Percentiles rank a stretch among this genome's conserved stretches.
Evolutionary conservation across 1,140 invertebrate species (phyloP).

Genomic region (Himalopsyche phryganea): DNA sequence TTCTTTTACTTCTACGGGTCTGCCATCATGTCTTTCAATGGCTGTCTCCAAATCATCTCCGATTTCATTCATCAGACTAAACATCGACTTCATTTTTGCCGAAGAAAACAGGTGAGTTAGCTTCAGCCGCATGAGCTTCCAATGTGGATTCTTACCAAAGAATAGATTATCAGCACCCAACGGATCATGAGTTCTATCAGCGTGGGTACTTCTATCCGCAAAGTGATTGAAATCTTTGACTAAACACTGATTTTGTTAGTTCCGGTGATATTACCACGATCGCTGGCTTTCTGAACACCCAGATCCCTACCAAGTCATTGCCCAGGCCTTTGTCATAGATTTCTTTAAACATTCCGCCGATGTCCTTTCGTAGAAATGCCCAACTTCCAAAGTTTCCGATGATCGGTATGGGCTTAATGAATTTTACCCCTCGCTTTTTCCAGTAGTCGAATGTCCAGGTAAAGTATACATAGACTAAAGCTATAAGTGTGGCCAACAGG

Average conservation of each 20-base stretch:
- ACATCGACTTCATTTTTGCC: conserved; percentile 51
- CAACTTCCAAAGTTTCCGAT: conserved; percentile 32
- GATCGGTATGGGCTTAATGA: conserved; percentile 22
- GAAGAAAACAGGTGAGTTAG: conserved; percentile 54
- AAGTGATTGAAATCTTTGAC: conserved; percentile 53
- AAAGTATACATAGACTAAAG: conserved; percentile 31
- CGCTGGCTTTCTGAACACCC: conserved; percentile 49
- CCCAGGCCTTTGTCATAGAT: conserved; percentile 23
- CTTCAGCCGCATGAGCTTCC: conserved; percentile 51
- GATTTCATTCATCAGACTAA: conserved; percentile 35
- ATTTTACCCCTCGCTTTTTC: conserved; percentile 35
- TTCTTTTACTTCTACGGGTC: conserved; percentile 42
- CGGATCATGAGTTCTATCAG: conserved; percentile 33
- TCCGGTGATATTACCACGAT: conserved; percentile 48
- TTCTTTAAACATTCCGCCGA: conserved; percentile 30
- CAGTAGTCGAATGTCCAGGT: conserved; percentile 36
- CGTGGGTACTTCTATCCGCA: conserved; percentile 37
- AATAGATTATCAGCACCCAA: conserved; percentile 35
- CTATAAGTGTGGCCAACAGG: background rate
- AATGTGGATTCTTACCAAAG: conserved; percentile 40
- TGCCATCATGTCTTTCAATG: conserved; percentile 32
- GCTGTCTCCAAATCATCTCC: conserved; percentile 23
- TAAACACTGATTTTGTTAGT: conserved; percentile 46
- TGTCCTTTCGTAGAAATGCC: conserved; percentile 23
- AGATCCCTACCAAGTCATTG: conserved; percentile 41